Conservation (phyloP, 30 jellyfish, hydroid and myxozoan species). For the Sanderia malayensis region DNA sequence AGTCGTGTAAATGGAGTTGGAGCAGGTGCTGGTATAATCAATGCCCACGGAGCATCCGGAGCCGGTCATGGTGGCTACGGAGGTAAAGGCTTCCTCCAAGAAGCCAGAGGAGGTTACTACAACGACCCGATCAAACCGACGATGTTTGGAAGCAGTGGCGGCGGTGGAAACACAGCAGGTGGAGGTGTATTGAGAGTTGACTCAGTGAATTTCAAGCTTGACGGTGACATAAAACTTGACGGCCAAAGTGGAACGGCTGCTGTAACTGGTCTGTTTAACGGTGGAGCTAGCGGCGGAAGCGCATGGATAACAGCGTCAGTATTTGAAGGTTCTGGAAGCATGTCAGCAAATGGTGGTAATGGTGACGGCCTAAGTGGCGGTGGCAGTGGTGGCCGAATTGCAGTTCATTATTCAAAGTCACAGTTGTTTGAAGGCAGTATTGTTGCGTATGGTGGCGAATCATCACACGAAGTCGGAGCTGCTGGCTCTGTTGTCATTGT, state of each 20-base stretch:
- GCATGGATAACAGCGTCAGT: constrained; percentile 29
- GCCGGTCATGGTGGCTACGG: constrained; percentile 69
- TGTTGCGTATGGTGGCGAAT: constrained; percentile 54
- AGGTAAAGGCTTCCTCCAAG: constrained; percentile 49
- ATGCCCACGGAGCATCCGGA: constrained; percentile 66
- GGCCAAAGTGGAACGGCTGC: constrained; percentile 46
- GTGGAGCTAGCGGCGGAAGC: constrained; percentile 72
- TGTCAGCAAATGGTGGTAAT: constrained; percentile 53
- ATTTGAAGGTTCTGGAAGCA: constrained; percentile 36
- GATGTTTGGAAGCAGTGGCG: constrained; percentile 60
- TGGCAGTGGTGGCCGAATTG: constrained; percentile 69
- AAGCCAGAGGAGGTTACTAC: constrained; percentile 43
- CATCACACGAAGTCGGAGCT: constrained; percentile 51
- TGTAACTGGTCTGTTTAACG: constrained; percentile 38
- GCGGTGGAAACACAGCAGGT: constrained; percentile 57
- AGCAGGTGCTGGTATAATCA: constrained; percentile 39
- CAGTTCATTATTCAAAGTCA: constrained; percentile 22
- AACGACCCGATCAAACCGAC: constrained; percentile 34
- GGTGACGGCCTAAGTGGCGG: constrained; percentile 58
- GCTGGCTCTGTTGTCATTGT: constrained; percentile 51
- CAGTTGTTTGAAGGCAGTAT: constrained; percentile 34
- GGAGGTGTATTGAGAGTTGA: constrained; percentile 55
- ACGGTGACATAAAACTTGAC: constrained; percentile 53
- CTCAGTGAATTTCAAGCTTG: constrained; percentile 19
- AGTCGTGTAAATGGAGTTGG: constrained; percentile 47